Evolutionary conservation across 2,113 vertebrate species (phyloP), one percentile per base, ranked within the genome.

Genomic region (Barbus barbus): DNA sequence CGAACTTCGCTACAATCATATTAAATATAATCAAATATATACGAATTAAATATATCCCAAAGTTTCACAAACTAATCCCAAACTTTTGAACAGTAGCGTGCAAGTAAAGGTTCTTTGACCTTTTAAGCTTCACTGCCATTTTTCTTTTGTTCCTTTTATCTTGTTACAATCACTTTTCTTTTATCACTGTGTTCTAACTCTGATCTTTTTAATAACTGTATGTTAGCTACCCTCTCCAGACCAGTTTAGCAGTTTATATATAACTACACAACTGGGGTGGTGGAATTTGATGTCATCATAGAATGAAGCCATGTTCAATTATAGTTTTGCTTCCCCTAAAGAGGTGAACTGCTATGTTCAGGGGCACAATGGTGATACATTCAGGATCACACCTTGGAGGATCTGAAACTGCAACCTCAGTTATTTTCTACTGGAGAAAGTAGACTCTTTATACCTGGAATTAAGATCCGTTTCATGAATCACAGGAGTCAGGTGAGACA

Each of bases 281-380:
- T 69, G 33, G 33, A 69, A 69, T 69, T 41, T 22, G 33, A 38
- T 36, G 65, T 69, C 65, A 67, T 67, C 31, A 69, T 38, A 69
- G 4, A 38, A 38, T 72, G 22, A 38, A 24, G 69, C 38, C 69
- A 24, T 41, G 22, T 72, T 41, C 38, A 72, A 41, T 41, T 24
- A 24, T 71, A 71, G 36, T 36, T 41, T 41, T 71, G 9, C 20
- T 41, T 71, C 9, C 36, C 5, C 67, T 71, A 5, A 71, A 71
- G 8, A 38, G 18, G 20, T 71, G 13, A 72, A 24, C 22, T 72
- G 22, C 22, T 72, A 72, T 44, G 38, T 72, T 69, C 33, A 33
- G 20, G 31, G 65, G 9, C 9, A 22, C 38, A 72, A 6, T 13
- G n/a, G 12, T 65, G 31, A 0, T n/a, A n/a, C n/a, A n/a, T n/a